phyloP scores from a whole-genome alignment of 2,797 vertebrate genomes.

The Scolopax bukidnonensis region DNA sequence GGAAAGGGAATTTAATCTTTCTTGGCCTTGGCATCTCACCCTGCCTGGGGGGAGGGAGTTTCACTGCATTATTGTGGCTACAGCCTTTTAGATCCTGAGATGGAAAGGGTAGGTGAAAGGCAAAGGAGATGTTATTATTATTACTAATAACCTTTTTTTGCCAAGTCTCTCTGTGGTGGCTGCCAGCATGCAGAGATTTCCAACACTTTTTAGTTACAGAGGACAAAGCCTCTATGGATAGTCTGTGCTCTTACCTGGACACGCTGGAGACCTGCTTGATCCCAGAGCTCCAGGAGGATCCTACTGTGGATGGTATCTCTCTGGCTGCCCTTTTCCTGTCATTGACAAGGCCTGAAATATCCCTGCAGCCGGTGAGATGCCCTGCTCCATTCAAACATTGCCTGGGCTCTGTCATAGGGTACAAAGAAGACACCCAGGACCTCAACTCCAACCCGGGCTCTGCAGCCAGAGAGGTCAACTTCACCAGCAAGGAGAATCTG shows the following conservation, averaged over 20 bases:
- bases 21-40: background rate
- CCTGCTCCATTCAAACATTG: background rate
- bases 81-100: slow-evolving; percentile 4
- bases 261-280: background rate
- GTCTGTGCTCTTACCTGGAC: background rate
- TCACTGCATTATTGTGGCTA: slow-evolving; percentile 17
- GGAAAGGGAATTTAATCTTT: background rate
- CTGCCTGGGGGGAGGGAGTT: background rate
- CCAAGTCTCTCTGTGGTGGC: background rate
- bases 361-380: background rate
- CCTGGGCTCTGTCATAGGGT: background rate
- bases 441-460: background rate
- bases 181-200: background rate
- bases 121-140: background rate
- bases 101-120: slow-evolving; percentile 8
- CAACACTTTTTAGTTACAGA: background rate
- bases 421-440: background rate
- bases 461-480: background rate
- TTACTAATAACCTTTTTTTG: background rate
- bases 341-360: background rate
- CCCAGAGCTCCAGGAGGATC: background rate
- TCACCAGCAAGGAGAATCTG: background rate
- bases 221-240: background rate
- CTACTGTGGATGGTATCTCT: background rate
- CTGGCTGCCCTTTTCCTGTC: background rate